These are phyloP conservation scores for Coreius guichenoti DNA, from an alignment of 2,797 vertebrate genomes.

Conservation along the genomic window DNA sequence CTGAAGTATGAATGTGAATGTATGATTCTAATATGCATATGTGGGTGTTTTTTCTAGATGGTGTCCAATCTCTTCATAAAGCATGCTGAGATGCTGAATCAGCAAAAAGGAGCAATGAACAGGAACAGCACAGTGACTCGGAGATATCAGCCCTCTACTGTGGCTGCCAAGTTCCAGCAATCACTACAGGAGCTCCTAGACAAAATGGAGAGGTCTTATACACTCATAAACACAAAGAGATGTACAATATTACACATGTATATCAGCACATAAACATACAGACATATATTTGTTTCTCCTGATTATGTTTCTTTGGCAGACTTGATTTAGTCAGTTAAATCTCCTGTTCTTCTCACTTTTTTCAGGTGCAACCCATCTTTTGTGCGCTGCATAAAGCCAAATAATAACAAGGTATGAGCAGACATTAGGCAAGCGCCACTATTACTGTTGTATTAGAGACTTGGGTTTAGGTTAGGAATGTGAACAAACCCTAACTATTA, in stretches of 20 bases:
- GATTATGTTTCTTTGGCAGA: neutral
- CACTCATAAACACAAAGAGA: neutral
- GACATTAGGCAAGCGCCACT: neutral
- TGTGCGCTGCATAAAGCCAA: constrained; percentile 96
- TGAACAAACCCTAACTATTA: neutral
- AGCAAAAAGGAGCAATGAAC: constrained; percentile 81
- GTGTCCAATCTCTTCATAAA: constrained; percentile 91
- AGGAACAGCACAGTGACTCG: constrained; percentile 83
- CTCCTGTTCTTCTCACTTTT: neutral
- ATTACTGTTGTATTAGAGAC: neutral
- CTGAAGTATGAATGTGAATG: constrained; percentile 31
- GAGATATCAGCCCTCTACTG: constrained; percentile 89
- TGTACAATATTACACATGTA: neutral
- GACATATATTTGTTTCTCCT: neutral
- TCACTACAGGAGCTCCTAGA: constrained; percentile 93
- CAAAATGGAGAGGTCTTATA: constrained; percentile 91
- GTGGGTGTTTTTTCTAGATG: constrained; percentile 78
- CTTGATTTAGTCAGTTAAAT: neutral
- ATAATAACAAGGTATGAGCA: constrained; percentile 91
- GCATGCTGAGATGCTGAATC: constrained; percentile 82
- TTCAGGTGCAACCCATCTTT: constrained; percentile 94
- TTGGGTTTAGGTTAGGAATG: neutral
- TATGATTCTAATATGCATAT: constrained; percentile 29
- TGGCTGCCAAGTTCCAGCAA: constrained; percentile 94
- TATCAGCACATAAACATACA: neutral